Conservation (phyloP, 30 jellyfish, hydroid and myxozoan species). For the Pseudorhiza aurosa region DNA sequence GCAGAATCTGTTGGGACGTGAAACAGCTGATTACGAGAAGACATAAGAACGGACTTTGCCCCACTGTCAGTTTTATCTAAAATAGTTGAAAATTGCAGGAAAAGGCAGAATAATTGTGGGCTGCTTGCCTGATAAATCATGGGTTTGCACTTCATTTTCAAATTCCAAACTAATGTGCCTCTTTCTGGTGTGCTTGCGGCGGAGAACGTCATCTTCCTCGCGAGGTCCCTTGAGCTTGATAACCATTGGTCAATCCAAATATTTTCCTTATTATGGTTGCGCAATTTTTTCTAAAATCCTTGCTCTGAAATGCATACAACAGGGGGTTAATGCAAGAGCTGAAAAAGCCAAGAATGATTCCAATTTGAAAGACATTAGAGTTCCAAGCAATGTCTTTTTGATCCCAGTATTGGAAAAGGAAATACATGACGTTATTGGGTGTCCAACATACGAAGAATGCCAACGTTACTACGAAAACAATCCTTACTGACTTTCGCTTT, state of each 20-base stretch:
- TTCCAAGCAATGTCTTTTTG: constrained; percentile 61
- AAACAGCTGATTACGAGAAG: no score
- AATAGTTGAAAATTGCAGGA: no score
- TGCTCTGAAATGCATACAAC: constrained; percentile 77
- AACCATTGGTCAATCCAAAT: background rate
- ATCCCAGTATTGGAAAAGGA: constrained; percentile 54
- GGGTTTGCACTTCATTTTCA: background rate
- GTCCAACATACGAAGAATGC: constrained; percentile 88
- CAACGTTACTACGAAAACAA: constrained; percentile 25
- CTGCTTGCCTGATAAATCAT: background rate
- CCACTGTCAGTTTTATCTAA: no score
- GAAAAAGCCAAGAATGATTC: constrained; percentile 61
- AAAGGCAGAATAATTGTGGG: no score
- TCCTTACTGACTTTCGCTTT: constrained; percentile 57
- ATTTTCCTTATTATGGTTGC: constrained; percentile 3
- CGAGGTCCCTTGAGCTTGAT: no score
- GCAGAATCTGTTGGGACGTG: no score
- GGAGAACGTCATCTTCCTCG: no score
- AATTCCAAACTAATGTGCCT: background rate
- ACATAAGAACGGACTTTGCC: no score
- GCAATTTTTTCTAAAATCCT: constrained; percentile 69
- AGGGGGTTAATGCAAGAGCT: constrained; percentile 87
- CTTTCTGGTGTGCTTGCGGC: background rate
- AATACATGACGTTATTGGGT: constrained; percentile 70
- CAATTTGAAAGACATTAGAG: constrained; percentile 64